Base-by-base conservation (phyloP, 2,113 vertebrate genomes). In the Megaptera novaeangliae region DNA sequence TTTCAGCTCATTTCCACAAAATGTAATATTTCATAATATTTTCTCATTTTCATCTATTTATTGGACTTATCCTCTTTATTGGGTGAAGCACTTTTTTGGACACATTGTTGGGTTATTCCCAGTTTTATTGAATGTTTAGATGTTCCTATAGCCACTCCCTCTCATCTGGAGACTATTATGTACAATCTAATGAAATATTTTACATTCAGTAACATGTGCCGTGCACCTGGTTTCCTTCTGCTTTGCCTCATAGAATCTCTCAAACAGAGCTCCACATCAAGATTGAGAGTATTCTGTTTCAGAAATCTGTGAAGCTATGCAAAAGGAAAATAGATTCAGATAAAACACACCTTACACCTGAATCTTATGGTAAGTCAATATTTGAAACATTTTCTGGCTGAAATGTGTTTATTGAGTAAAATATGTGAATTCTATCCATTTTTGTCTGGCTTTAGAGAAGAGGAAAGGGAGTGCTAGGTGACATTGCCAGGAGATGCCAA, bases 181-280 rank as follows among this genome's bases (percentile, higher is more conserved):
- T 66, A 59, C 49, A 27, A 34, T 39, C 27, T 55, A 82, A 66
- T 87, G 59, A 66, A 87, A 36, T 8, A 41, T 25, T 63, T 61
- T 55, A 8, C 8, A 31, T 84, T 88, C 75, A 71, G 27, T 44
- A n/a, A 83, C 31, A 57, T 23, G 20, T 84, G 61, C 13, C 34
- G 64, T 86, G 39, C 61, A 93, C 78, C 85, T 78, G n/a, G 5
- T 74, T 96, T 88, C 71, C 68, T 77, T 96, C 44, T 88, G 41
- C 36, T 36, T 91, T 85, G 41, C 61, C 44, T 2, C 27, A 81
- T 9, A 81, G 9, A 75, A 34, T 64, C 64, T 63, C 75, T 87
- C 74, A 77, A 68, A 44, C 8, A 84, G 34, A 92, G 41, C 85
- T 90, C 41, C 74, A 41, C 39, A 71, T 80, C 31, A 52, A 89